phyloP scores from a whole-genome alignment of 2,113 vertebrate genomes.

The Nycticebus coucang region DNA sequence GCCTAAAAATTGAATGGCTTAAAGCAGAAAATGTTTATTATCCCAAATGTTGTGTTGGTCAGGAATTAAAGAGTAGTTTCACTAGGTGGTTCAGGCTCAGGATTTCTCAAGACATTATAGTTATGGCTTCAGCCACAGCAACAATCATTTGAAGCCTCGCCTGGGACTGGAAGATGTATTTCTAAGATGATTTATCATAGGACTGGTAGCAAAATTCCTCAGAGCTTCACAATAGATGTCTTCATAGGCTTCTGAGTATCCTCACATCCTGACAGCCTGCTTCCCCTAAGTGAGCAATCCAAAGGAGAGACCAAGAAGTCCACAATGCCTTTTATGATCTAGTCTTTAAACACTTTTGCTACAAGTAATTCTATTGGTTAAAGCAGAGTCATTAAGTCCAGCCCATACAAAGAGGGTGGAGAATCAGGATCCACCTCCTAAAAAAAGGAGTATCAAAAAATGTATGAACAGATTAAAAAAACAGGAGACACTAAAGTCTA shows the following conservation, averaged over 20 bases:
- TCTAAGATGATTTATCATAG: background rate
- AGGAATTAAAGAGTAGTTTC: background rate
- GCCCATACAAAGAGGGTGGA: accelerated
- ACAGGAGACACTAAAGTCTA: background rate
- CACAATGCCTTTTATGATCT: background rate
- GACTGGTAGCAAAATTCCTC: background rate
- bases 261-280: background rate
- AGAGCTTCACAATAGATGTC: background rate
- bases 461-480: background rate
- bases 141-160: background rate
- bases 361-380: background rate
- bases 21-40: background rate
- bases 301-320: background rate
- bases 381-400: background rate
- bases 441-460: background rate
- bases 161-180: background rate
- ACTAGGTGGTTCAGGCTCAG: background rate
- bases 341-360: background rate
- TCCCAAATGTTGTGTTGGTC: background rate
- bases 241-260: background rate
- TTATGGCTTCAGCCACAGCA: background rate
- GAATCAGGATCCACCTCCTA: background rate
- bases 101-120: background rate
- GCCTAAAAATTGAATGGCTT: background rate
- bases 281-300: background rate